Percentiles rank a stretch among this genome's conserved stretches.
Evolutionary conservation across 2,797 vertebrate genomes (phyloP).

Genomic region (Karalla daura): DNA sequence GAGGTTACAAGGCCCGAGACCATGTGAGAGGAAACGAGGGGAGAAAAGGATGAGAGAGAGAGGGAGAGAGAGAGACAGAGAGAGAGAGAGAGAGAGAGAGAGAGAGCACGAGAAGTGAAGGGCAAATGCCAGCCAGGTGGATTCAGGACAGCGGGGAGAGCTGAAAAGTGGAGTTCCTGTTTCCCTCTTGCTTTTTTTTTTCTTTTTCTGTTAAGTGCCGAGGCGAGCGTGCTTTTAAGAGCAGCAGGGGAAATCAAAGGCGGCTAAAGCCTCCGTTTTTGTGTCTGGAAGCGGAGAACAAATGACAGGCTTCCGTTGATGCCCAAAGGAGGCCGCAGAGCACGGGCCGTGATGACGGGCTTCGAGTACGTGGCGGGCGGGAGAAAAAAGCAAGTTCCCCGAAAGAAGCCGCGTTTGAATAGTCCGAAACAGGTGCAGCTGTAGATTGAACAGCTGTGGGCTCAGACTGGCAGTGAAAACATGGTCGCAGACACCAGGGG

Average conservation of each 20-base stretch:
- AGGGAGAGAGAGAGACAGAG: too few relatives aligned
- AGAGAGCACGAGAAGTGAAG: too few relatives aligned
- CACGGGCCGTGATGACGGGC: background rate
- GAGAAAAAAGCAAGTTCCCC: too few relatives aligned
- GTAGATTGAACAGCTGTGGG: background rate
- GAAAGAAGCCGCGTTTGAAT: too few relatives aligned
- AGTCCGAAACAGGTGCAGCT: background rate
- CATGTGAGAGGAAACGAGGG: background rate
- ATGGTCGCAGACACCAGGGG: too few relatives aligned
- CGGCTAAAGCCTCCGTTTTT: too few relatives aligned
- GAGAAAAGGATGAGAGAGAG: too few relatives aligned
- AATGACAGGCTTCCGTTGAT: conserved; percentile 1
- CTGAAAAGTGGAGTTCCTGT: conserved; percentile 11
- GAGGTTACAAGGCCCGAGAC: conserved; percentile 5
- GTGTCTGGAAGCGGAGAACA: conserved; percentile 1
- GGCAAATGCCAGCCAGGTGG: background rate
- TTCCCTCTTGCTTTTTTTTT: background rate
- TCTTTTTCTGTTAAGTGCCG: too few relatives aligned
- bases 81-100: too few relatives aligned
- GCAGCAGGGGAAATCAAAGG: conserved; percentile 6
- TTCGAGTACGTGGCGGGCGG: background rate
- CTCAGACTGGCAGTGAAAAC: too few relatives aligned
- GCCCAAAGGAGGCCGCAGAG: background rate
- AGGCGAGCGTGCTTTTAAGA: conserved; percentile 23
- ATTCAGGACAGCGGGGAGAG: background rate